Base-by-base conservation (phyloP, 2,888 invertebrate genomes). In the Buathra laborator region DNA sequence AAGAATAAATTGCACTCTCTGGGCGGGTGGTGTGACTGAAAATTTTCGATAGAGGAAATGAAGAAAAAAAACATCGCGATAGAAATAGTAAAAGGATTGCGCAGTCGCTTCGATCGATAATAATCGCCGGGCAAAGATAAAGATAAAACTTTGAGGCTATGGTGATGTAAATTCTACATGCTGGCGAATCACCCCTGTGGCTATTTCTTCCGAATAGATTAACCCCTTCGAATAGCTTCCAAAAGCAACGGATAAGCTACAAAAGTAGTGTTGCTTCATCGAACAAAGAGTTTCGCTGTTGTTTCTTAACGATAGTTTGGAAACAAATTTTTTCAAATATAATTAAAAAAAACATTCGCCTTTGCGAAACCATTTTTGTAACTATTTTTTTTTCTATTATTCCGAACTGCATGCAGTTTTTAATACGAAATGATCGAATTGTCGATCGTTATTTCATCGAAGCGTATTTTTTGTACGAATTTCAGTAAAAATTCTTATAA, bases 1-100 rank as follows among this genome's bases (percentile, higher is more conserved):
- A 81, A 99, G 96, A 92, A 99, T 98, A 93, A 99, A 99, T 94
- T 99, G 99, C 74, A 99, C 99, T 91, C 99, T 96, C 94, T 99
- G 99, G 74, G 99, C 97, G 16, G 99, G 99, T 66, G 98, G 98
- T 75, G 98, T 98, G 90, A 97, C 98, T 98, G 94, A n/a, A 89
- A 90, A 70, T 62, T 14, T 12, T 68, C 10, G 7, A 43, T 44
- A 43, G n/a, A 14, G 19, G n/a, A 46, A 44, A 14, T 2, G 37
- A n/a, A 48, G 14, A 12, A 48, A 48, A 19, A 66, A n/a, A n/a
- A 48, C 24, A 24, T 67, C n/a, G 29, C 56, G 10, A 44, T n/a
- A 67, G 46, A 14, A 24, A 43, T 14, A 70, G 16, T 32, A 64
- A 10, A 44, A 44, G 16, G 7, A 7, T 24, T 14, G 67, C 3